Percentiles rank a stretch among this genome's conserved stretches.
Conservation (phyloP, 2,888 invertebrate species). For the Osmoderma eremita region DNA sequence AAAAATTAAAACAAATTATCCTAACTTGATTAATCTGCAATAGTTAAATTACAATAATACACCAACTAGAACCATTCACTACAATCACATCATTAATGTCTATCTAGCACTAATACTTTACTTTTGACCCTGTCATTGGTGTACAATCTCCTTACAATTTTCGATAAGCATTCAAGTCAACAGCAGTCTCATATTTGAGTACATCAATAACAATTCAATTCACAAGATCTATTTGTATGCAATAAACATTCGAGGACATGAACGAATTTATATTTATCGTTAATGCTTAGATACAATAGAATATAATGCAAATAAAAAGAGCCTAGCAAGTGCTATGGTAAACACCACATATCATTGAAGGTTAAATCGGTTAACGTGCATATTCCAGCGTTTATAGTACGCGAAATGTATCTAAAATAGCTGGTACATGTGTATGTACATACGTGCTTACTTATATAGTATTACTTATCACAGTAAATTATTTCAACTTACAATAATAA, state of each 20-base stretch:
- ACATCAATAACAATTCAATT: slow-evolving; percentile 1
- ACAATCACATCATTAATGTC: no score
- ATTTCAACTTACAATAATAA: no score
- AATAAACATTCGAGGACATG: background rate
- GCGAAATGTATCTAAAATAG: slow-evolving; percentile 6
- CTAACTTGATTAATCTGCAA: no score
- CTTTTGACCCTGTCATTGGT: no score
- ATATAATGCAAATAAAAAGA: slow-evolving; percentile 16
- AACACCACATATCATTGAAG: slow-evolving; percentile 25
- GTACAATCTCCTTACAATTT: background rate
- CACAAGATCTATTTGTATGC: slow-evolving; percentile 17
- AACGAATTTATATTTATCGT: slow-evolving; percentile 21
- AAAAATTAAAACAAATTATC: no score
- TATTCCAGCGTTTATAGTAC: background rate
- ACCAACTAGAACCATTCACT: no score
- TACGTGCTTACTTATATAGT: no score
- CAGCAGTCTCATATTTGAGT: background rate
- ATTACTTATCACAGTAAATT: no score
- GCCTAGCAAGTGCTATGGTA: slow-evolving; percentile 6
- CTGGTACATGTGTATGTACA: no score
- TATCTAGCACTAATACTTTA: no score
- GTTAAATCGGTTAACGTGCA: slow-evolving; percentile 15
- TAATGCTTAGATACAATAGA: slow-evolving; percentile 5
- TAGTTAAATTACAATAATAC: no score
- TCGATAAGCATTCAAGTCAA: background rate